Conservation (phyloP, 2,797 vertebrate species). For the Acropternis orthonyx region DNA sequence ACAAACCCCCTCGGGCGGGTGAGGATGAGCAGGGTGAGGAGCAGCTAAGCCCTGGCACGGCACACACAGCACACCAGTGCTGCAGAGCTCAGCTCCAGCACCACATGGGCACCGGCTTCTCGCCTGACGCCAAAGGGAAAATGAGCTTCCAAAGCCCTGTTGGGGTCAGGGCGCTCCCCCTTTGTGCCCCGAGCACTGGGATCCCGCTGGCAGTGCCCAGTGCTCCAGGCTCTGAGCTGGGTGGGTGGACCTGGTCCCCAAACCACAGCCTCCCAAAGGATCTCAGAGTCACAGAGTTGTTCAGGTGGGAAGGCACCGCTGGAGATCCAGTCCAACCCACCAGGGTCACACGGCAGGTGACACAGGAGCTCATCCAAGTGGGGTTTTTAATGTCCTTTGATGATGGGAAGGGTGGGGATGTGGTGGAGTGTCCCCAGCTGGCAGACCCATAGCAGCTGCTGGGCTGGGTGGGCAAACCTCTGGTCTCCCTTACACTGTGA, state of each 20-base stretch:
- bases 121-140: neutral
- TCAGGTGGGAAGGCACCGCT: neutral
- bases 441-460: neutral
- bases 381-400: neutral
- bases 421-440: neutral
- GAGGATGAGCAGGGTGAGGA: neutral
- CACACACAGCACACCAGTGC: fast-evolving
- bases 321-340: neutral
- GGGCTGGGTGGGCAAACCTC: neutral
- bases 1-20: fast-evolving
- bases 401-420: too few species aligned
- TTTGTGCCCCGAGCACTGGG: neutral
- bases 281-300: neutral
- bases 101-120: fast-evolving
- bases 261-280: neutral
- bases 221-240: neutral
- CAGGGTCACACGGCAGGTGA: neutral
- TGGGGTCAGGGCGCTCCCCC: neutral
- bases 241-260: too few species aligned
- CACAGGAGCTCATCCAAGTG: neutral
- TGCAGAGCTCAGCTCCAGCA: fast-evolving
- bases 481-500: fast-evolving
- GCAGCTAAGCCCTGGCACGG: neutral
- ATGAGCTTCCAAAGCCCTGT: fast-evolving
- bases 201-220: neutral